phyloP scores from a whole-genome alignment of 2,888 invertebrate species.

The Epinotia demarniana region DNA sequence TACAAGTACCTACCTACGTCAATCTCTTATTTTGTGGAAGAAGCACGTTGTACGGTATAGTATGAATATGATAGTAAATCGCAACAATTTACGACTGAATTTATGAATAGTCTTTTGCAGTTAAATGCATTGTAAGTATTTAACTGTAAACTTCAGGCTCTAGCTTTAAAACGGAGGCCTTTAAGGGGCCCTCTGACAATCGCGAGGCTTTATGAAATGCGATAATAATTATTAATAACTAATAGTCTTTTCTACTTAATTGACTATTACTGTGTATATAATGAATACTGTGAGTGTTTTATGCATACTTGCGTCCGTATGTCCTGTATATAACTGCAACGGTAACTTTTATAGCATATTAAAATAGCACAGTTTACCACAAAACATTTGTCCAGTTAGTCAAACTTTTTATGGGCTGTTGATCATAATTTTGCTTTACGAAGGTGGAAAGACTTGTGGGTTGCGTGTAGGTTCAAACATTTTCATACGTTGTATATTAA shows the following conservation, averaged over 20 bases:
- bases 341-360: slow-evolving; percentile 12
- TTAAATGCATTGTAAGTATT: slow-evolving; percentile 23
- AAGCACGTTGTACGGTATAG: background rate
- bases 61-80: slow-evolving; percentile 30
- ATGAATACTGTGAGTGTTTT: slow-evolving; percentile 18
- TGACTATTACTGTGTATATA: slow-evolving; percentile 13
- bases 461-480: background rate
- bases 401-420: slow-evolving; percentile 5
- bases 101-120: slow-evolving; percentile 31
- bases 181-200: slow-evolving; percentile 14
- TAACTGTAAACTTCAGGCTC: slow-evolving; percentile 24
- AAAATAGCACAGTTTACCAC: background rate
- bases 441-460: background rate
- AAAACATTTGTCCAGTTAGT: background rate
- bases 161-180: slow-evolving; percentile 12
- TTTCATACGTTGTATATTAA: no score
- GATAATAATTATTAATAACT: slow-evolving; percentile 26
- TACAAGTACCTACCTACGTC: background rate
- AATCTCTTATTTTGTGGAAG: slow-evolving; percentile 5
- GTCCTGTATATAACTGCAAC: background rate
- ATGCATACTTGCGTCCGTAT: background rate
- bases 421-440: background rate
- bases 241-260: slow-evolving; percentile 18
- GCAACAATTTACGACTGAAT: slow-evolving; percentile 27
- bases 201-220: slow-evolving; percentile 12